Percentiles rank a stretch among this genome's conserved stretches.
These are phyloP conservation scores for Ictalurus furcatus DNA, from an alignment of 2,113 vertebrate genomes.

Conservation along the genomic window DNA sequence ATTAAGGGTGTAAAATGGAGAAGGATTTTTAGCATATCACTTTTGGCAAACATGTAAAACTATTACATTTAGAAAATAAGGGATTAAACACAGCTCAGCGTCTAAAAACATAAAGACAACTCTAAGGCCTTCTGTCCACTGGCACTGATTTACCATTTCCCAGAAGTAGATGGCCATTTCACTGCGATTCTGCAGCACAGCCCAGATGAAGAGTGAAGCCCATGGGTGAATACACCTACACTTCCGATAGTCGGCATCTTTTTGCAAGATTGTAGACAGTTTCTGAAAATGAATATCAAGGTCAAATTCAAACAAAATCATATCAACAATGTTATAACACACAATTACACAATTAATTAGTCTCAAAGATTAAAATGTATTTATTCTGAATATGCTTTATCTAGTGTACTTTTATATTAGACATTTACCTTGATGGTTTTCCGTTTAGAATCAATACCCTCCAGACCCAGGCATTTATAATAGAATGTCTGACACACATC, in stretches of 20 bases:
- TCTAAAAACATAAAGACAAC: not conserved
- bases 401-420: no score
- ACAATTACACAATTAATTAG: not conserved
- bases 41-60: not conserved
- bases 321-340: not conserved
- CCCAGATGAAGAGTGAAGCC: constrained; percentile 86
- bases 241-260: constrained; percentile 41
- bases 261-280: constrained; percentile 53
- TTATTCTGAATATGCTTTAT: not conserved
- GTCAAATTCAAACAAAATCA: not conserved
- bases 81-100: not conserved
- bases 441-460: constrained; percentile 52
- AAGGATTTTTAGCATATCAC: not conserved
- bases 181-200: constrained; percentile 81
- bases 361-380: not conserved
- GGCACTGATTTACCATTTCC: constrained; percentile 82
- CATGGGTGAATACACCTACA: constrained; percentile 70
- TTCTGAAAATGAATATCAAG: constrained; percentile 50
- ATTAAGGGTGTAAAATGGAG: not conserved
- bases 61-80: not conserved
- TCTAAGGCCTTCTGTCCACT: not conserved
- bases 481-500: constrained; percentile 79
- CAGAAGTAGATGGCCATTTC: constrained; percentile 88
- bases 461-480: constrained; percentile 52
- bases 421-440: constrained; percentile 65